A percentile compares a stretch with the other conserved stretches of the same genome.
These are phyloP conservation scores for Parthenolecanium corni DNA, from an alignment of 2,888 invertebrate species.

Conservation along the genomic window DNA sequence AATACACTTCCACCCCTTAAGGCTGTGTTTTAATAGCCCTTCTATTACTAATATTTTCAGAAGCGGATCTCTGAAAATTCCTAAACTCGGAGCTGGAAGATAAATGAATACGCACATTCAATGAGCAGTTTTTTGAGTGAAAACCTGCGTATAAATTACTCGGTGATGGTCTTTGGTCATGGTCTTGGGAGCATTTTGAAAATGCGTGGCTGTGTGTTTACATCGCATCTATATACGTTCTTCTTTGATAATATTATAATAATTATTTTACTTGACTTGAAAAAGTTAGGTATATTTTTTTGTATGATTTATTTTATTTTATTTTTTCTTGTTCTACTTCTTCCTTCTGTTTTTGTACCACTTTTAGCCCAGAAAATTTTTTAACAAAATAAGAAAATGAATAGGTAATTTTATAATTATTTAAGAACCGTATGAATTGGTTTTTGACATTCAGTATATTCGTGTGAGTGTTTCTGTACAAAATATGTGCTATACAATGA, in stretches of 20 bases:
- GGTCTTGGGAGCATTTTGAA: slow-evolving; percentile 22
- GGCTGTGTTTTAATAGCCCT: no score
- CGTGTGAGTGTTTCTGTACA: no score
- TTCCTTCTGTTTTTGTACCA: background rate
- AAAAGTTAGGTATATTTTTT: background rate
- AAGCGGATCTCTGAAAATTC: slow-evolving; percentile 25
- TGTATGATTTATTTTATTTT: background rate
- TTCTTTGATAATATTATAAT: slow-evolving; percentile 4
- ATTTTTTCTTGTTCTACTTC: background rate
- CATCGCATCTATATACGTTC: background rate
- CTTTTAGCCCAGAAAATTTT: background rate
- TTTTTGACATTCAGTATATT: no score
- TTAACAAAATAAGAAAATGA: no score
- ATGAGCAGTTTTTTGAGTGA: no score
- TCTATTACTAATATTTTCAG: slow-evolving; percentile 6
- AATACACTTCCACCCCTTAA: no score
- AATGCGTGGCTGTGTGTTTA: slow-evolving; percentile 23
- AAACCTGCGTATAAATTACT: background rate
- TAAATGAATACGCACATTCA: background rate
- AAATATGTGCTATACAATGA: no score
- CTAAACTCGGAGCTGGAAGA: slow-evolving; percentile 23
- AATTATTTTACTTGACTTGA: background rate
- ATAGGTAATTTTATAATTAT: no score
- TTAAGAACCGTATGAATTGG: no score
- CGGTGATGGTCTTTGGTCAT: slow-evolving; percentile 20